Evolutionary conservation across 1,140 invertebrate genomes (phyloP).

Genomic region (Calycopis cecrops): DNA sequence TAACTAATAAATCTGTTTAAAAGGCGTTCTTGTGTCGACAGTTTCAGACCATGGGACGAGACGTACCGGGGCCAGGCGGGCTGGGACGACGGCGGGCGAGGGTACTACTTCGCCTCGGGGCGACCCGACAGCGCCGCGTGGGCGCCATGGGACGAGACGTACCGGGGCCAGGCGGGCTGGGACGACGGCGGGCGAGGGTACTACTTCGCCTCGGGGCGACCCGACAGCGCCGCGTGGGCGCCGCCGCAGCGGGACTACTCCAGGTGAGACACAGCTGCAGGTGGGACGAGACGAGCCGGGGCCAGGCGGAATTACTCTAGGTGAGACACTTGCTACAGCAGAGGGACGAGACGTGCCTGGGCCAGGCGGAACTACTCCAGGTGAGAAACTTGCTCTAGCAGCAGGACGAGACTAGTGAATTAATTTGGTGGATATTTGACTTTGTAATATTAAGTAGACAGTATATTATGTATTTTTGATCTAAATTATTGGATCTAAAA

Average conservation of each 20-base stretch:
- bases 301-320: not conserved
- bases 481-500: too few species aligned
- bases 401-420: too few species aligned
- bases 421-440: too few species aligned
- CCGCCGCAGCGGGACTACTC: conserved; percentile 42
- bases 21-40: conserved; percentile 14
- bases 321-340: not conserved
- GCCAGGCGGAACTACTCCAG: too few species aligned
- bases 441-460: too few species aligned
- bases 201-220: conserved; percentile 70
- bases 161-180: conserved; percentile 68
- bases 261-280: conserved; percentile 37
- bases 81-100: conserved; percentile 71
- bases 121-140: conserved; percentile 59
- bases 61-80: conserved; percentile 70
- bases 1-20: too few species aligned
- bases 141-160: conserved; percentile 74
- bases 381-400: too few species aligned
- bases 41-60: conserved; percentile 75
- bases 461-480: too few species aligned
- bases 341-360: not conserved
- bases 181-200: conserved; percentile 75
- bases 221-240: conserved; percentile 55
- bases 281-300: not conserved
- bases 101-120: conserved; percentile 74